A percentile compares a stretch with the other conserved stretches of the same genome.
Conservation (phyloP, 2,113 vertebrate genomes). For the Monopterus albus region DNA sequence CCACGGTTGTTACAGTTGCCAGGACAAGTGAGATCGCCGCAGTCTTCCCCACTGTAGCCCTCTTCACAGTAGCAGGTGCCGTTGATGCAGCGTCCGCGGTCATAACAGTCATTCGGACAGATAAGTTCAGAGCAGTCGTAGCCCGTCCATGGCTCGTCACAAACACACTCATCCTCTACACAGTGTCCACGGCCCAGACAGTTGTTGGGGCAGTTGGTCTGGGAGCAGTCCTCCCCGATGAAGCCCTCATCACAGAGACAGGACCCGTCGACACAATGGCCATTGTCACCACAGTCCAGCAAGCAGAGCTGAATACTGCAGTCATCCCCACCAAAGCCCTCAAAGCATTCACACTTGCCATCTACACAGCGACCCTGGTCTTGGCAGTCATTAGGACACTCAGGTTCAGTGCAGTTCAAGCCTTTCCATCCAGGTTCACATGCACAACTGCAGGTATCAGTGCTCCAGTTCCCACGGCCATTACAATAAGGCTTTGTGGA, state of each 20-base stretch:
- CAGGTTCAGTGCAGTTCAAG: constrained; percentile 87
- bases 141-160: constrained; percentile 91
- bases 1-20: constrained; percentile 86
- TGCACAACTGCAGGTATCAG: constrained; percentile 85
- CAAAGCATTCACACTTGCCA: constrained; percentile 91
- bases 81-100: constrained; percentile 93
- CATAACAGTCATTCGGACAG: constrained; percentile 96
- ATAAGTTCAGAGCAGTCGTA: constrained; percentile 94
- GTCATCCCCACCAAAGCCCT: constrained; percentile 88
- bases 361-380: constrained; percentile 94
- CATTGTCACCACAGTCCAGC: constrained; percentile 86
- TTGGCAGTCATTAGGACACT: constrained; percentile 91
- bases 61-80: constrained; percentile 93
- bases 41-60: constrained; percentile 92
- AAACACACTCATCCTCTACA: constrained; percentile 90
- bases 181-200: constrained; percentile 91
- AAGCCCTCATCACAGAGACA: constrained; percentile 92
- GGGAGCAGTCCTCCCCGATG: constrained; percentile 85
- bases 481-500: constrained; percentile 92
- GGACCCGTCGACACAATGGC: constrained; percentile 86
- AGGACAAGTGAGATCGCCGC: constrained; percentile 87
- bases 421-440: constrained; percentile 88
- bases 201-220: constrained; percentile 91
- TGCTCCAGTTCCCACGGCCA: constrained; percentile 92
- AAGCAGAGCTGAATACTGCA: constrained; percentile 89